phyloP scores from a whole-genome alignment of 2,797 vertebrate species.

The Sternotherus odoratus region DNA sequence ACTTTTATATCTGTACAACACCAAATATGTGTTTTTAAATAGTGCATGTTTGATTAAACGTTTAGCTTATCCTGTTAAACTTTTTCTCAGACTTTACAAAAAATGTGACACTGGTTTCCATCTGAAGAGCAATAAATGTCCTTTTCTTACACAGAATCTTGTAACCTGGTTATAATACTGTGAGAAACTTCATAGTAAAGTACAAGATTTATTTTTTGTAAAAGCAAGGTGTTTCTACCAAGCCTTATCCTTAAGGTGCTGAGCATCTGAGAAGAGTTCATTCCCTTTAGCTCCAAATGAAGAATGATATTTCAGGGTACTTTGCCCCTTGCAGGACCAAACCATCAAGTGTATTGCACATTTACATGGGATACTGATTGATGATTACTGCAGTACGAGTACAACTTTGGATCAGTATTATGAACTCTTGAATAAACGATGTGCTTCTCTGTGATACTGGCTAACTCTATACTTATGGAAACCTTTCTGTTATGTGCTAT shows the following conservation, averaged over 20 bases:
- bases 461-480: neutral
- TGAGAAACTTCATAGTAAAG: neutral
- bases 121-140: neutral
- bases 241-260: neutral
- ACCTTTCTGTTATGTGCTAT: neutral
- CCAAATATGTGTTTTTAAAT: neutral
- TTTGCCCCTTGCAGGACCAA: rapidly evolving
- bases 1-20: neutral
- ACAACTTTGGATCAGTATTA: neutral
- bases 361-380: neutral
- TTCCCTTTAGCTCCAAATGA: neutral
- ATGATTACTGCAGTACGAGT: neutral
- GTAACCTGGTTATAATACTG: neutral
- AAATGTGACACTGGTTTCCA: neutral
- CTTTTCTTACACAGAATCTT: neutral
- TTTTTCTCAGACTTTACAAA: neutral
- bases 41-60: neutral
- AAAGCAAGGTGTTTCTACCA: neutral
- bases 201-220: neutral
- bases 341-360: neutral
- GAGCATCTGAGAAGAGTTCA: neutral
- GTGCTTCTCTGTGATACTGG: neutral
- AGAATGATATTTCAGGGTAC: neutral
- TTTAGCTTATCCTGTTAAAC: neutral
- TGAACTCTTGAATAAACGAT: neutral